Conservation (phyloP, 1,140 invertebrate genomes). For the Marisa cornuarietis region DNA sequence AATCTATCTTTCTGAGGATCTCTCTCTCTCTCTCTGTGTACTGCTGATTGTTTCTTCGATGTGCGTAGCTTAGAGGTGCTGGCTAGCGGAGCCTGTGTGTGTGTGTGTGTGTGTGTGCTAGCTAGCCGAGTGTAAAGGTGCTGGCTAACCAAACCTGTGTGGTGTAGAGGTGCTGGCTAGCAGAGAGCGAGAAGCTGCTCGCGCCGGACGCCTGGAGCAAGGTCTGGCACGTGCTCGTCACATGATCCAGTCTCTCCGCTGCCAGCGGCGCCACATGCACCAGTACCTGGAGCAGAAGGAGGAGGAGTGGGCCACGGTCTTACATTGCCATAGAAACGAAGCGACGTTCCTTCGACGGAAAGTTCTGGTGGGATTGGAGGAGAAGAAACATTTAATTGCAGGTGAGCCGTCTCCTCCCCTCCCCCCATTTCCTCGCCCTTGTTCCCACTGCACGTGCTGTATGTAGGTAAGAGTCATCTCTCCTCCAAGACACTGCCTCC, state of each 20-base stretch:
- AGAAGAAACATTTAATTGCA: slow-evolving; percentile 6
- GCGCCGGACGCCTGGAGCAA: background rate
- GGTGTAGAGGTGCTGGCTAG: background rate
- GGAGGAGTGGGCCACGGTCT: background rate
- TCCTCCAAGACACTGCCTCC: too few species aligned
- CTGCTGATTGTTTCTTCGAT: too few species aligned
- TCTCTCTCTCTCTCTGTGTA: too few species aligned
- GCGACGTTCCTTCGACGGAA: slow-evolving; percentile 9
- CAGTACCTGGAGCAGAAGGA: slow-evolving; percentile 17
- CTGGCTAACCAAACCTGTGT: background rate
- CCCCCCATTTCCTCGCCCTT: background rate
- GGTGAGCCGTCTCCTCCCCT: background rate
- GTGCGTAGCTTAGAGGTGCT: too few species aligned
- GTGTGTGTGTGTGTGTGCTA: too few species aligned
- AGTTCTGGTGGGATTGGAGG: slow-evolving; percentile 15
- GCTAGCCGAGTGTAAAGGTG: too few species aligned
- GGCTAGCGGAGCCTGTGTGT: too few species aligned
- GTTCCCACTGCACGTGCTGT: background rate
- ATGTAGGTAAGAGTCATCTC: too few species aligned
- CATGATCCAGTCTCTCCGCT: background rate
- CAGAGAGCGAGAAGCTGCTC: background rate
- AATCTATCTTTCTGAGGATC: too few species aligned
- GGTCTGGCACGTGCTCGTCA: background rate
- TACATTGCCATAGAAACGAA: slow-evolving; percentile 17
- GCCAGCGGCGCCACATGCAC: slow-evolving; percentile 1